Evolutionary conservation across 2,888 invertebrate species (phyloP).

Genomic region (Hemithea aestivaria): DNA sequence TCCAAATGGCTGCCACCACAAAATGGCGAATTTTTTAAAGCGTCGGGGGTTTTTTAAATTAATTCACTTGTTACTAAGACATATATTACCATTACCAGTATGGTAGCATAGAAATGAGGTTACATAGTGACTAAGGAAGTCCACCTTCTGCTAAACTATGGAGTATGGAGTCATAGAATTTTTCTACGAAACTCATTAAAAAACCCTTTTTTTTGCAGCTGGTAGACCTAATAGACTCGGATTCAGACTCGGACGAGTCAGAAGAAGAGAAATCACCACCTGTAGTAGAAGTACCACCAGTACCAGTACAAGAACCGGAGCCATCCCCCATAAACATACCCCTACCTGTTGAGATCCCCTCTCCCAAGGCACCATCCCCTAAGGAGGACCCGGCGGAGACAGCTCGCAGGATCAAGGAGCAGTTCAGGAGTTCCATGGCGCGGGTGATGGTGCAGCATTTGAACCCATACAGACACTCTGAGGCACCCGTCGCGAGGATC

Average conservation of each 20-base stretch:
- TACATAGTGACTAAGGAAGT: no score
- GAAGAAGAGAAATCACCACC: constrained; percentile 10
- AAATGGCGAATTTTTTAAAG: no score
- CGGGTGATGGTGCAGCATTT: constrained; percentile 91
- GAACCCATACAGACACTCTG: constrained; percentile 91
- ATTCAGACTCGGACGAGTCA: constrained; percentile 43
- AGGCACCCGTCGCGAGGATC: constrained; percentile 91
- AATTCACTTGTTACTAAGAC: no score
- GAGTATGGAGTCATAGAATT: no score
- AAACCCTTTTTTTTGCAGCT: constrained; percentile 24
- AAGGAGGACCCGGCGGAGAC: constrained; percentile 62
- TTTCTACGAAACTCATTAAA: no score
- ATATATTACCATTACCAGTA: no score
- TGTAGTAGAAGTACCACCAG: no score
- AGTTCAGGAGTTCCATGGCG: constrained; percentile 88
- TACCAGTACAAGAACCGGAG: no score
- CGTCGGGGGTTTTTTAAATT: no score
- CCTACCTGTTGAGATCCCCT: constrained; percentile 5
- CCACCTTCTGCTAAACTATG: no score
- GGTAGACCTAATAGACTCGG: constrained; percentile 63
- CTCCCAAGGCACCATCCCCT: constrained; percentile 13
- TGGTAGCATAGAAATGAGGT: no score
- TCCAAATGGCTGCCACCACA: no score
- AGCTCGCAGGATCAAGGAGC: constrained; percentile 89
- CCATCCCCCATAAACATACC: background rate